phyloP scores from a whole-genome alignment of 2,113 vertebrate genomes.

The Engystomops pustulosus region DNA sequence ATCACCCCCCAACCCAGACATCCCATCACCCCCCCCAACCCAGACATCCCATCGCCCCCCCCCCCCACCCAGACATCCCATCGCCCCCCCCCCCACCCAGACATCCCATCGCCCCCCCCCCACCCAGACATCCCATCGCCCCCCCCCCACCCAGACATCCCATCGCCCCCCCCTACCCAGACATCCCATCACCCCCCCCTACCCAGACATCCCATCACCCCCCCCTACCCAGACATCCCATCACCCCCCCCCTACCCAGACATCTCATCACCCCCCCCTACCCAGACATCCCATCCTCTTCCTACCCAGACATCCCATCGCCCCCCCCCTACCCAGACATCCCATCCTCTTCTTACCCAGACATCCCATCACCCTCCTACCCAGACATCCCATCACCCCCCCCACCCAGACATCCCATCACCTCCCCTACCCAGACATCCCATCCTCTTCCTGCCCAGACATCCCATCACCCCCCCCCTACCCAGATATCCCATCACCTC shows the following conservation, averaged over 20 bases:
- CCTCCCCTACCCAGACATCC: too few relatives aligned
- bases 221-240: background rate
- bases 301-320: background rate
- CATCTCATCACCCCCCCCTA: background rate
- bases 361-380: background rate
- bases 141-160: background rate
- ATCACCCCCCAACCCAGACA: background rate
- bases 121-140: too few relatives aligned
- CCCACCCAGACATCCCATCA: background rate
- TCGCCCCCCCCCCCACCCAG: too few relatives aligned
- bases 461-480: background rate
- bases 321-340: background rate
- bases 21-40: too few relatives aligned
- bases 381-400: background rate
- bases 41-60: background rate
- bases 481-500: background rate
- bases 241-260: background rate
- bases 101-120: background rate
- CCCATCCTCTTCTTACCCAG: background rate
- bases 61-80: too few relatives aligned
- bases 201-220: background rate
- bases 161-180: background rate
- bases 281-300: background rate
- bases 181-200: background rate
- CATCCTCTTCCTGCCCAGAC: background rate